Percentiles rank a stretch among this genome's conserved stretches.
These are phyloP conservation scores for Drosophila busckii DNA, from an alignment of 1,140 invertebrate species.

Conservation along the genomic window DNA sequence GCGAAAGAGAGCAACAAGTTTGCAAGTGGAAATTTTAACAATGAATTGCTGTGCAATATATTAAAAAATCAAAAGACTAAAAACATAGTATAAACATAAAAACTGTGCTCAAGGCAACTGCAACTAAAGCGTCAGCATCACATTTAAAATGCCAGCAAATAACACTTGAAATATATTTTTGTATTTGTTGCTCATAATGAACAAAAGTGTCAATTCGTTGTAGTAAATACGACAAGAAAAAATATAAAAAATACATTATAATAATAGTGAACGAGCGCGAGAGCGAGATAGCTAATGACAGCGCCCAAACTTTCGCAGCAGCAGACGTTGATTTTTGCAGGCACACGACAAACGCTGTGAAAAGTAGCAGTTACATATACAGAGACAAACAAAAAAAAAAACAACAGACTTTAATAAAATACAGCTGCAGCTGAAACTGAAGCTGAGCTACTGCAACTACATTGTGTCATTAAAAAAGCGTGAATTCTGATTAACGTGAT, in stretches of 20 bases:
- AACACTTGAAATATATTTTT: conserved; percentile 11
- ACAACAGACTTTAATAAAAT: too few relatives aligned
- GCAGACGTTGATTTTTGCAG: conserved; percentile 50
- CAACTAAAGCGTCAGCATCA: conserved; percentile 16
- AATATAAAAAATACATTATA: conserved; percentile 45
- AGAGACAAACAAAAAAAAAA: too few relatives aligned
- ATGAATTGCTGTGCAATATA: conserved; percentile 64
- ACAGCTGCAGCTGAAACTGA: conserved; percentile 16
- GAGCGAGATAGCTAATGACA: conserved; percentile 46
- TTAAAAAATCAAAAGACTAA: too few relatives aligned
- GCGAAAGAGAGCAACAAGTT: conserved; percentile 61
- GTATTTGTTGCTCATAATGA: conserved; percentile 41
- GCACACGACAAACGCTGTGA: conserved; percentile 29
- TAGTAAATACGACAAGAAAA: conserved; percentile 11
- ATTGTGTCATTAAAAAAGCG: conserved; percentile 11
- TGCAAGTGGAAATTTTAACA: conserved; percentile 75
- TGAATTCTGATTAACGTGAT: conserved; percentile 28
- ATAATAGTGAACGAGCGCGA: conserved; percentile 35
- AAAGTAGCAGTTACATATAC: conserved; percentile 18
- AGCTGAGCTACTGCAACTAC: conserved; percentile 25
- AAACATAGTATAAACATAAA: conserved; percentile 23
- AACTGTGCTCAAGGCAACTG: conserved; percentile 38
- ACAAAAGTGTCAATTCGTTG: conserved; percentile 32
- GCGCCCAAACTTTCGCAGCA: conserved; percentile 63
- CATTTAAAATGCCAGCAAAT: conserved; percentile 6